phyloP scores from a whole-genome alignment of 2,113 vertebrate species.

The Leiothrix lutea region DNA sequence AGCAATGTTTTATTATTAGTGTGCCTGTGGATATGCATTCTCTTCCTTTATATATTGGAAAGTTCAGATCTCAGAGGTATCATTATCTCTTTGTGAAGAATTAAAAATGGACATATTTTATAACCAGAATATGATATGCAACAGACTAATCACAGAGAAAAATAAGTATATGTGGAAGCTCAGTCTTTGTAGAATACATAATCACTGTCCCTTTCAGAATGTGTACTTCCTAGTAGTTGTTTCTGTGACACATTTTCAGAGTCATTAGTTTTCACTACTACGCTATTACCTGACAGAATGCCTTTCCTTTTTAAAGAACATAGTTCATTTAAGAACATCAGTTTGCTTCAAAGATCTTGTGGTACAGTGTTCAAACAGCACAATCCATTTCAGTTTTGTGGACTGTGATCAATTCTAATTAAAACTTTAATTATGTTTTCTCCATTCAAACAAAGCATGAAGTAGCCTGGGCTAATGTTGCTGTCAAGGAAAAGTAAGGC shows the following conservation, averaged over 20 bases:
- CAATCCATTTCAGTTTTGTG: constrained; percentile 3
- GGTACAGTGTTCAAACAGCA: not conserved
- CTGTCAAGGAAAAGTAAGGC: constrained; percentile 8
- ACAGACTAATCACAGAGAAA: not conserved
- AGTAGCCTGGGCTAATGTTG: not conserved
- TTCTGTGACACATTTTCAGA: not conserved
- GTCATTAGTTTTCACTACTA: not conserved
- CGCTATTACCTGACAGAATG: not conserved
- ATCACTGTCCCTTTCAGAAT: not conserved
- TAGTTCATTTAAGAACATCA: not conserved
- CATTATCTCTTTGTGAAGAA: not conserved
- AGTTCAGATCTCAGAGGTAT: not conserved
- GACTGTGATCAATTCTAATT: constrained; percentile 21
- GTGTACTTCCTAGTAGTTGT: not conserved
- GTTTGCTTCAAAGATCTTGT: not conserved
- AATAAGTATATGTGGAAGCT: not conserved
- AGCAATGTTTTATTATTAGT: not conserved
- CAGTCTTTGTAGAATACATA: not conserved
- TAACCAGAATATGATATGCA: not conserved
- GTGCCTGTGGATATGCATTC: not conserved
- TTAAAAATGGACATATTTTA: not conserved
- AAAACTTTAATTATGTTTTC: constrained; percentile 43
- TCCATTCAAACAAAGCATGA: not conserved
- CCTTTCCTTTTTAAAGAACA: not conserved
- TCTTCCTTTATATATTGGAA: not conserved